These are phyloP conservation scores for Echiichthys vipera DNA, from an alignment of 2,797 vertebrate species.

Conservation along the genomic window DNA sequence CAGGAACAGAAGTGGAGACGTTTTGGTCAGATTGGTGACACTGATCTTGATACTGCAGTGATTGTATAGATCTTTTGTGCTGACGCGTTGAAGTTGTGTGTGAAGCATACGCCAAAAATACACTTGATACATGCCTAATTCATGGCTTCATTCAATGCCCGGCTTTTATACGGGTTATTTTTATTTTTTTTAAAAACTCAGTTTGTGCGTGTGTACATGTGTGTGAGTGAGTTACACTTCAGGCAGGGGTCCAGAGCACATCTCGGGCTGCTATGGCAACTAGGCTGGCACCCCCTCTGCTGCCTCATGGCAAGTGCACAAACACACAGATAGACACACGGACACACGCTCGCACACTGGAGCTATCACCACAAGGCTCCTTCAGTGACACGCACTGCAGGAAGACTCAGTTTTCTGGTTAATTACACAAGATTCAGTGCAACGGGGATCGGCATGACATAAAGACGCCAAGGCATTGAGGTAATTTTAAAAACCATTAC, in stretches of 20 bases:
- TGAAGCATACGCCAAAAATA: too few species aligned
- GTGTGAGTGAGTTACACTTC: constrained; percentile 46
- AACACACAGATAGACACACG: constrained; percentile 39
- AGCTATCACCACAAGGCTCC: constrained; percentile 43
- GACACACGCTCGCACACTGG: constrained; percentile 9
- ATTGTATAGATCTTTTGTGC: too few species aligned
- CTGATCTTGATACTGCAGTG: too few species aligned
- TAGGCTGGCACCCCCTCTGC: constrained; percentile 70
- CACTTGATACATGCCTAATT: too few species aligned
- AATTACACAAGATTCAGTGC: constrained; percentile 48
- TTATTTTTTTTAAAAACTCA: constrained; percentile 48
- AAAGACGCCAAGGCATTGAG: constrained; percentile 8
- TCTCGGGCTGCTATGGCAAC: constrained; percentile 79
- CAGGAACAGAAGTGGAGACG: too few species aligned
- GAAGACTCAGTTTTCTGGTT: constrained; percentile 40
- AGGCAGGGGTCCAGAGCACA: constrained; percentile 75
- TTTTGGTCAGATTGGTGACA: too few species aligned
- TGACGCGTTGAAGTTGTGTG: too few species aligned
- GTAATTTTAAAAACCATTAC: background rate
- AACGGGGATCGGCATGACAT: constrained; percentile 31
- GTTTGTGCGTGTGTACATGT: constrained; percentile 7
- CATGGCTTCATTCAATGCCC: constrained; percentile 15
- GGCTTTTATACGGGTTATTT: constrained; percentile 15
- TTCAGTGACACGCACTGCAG: constrained; percentile 26
- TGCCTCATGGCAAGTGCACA: constrained; percentile 59